Conservation (phyloP, 2,113 vertebrate genomes). For the Macquaria ambigua region DNA sequence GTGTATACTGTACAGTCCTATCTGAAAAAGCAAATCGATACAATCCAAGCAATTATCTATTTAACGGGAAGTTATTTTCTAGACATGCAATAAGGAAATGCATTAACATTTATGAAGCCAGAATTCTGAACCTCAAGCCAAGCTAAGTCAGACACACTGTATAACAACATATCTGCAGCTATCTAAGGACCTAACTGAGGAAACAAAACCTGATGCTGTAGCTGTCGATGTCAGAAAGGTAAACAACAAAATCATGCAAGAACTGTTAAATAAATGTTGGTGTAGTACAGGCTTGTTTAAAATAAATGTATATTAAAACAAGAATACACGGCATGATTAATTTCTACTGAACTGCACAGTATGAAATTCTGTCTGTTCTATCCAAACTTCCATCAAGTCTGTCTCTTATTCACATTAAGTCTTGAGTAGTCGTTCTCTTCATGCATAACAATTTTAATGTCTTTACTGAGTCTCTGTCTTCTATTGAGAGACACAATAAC, state of each 20-base stretch:
- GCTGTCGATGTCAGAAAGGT: not conserved
- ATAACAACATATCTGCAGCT: conserved; percentile 1
- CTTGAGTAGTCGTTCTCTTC: not conserved
- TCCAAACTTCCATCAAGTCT: conserved; percentile 21
- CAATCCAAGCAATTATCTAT: conserved; percentile 14
- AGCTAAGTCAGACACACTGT: not conserved
- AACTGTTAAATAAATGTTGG: not conserved
- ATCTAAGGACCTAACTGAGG: not conserved
- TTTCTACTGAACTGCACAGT: not conserved
- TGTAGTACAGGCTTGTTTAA: not conserved
- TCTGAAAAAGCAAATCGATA: conserved; percentile 7
- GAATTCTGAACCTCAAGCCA: not conserved
- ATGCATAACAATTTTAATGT: conserved; percentile 22
- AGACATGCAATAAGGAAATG: conserved; percentile 9
- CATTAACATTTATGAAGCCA: conserved; percentile 3
- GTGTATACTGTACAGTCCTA: not conserved
- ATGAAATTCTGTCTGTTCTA: conserved; percentile 18
- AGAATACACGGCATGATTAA: conserved; percentile 5
- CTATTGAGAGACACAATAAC: conserved; percentile 13
- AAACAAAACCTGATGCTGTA: not conserved
- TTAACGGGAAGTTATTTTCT: conserved; percentile 20
- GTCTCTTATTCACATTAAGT: conserved; percentile 8
- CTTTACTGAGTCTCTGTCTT: conserved; percentile 8
- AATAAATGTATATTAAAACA: conserved; percentile 6
- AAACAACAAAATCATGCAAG: not conserved